Evolutionary conservation across 2,113 vertebrate species (phyloP), one percentile per base, ranked within the genome.

Genomic region (Spheniscus mendiculus): DNA sequence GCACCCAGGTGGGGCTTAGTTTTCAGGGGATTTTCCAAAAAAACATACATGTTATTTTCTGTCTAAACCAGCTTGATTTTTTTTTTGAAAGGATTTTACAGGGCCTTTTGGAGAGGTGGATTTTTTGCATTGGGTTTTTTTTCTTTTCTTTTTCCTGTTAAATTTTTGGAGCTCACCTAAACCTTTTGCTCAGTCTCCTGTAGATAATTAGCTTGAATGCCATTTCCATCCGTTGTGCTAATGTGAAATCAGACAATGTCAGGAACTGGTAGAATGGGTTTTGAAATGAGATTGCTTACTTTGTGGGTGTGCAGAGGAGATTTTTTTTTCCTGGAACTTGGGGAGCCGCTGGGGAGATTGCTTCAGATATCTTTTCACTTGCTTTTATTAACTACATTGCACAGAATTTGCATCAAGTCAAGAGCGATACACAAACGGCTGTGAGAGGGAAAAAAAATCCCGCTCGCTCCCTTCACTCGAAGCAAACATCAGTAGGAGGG

Each of bases 231-330:
- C 89, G 26, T 83, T 87, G 96, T 96, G 96, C 92, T 97, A 97
- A 97, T 97, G 92, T 78, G 79, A 95, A 97, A 97, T 93, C 87
- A 97, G 95, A 96, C 96, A 96, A 94, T 94, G 95, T 93, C 95
- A 96, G 82, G 89, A 96, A 91, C 84, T 93, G 87, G 74, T 91
- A 93, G 94, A 96, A 97, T 97, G 91, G 42, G n/a, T 87, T 96
- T 89, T 93, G 78, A 96, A 97, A 95, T 93, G 50, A 97, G 95
- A 93, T 89, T 95, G 70, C 89, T 93, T 93, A 93, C 63, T 97
- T 94, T 97, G 93, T 94, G 84, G 62, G 69, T 94, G 83, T 96
- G 81, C 87, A 93, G 49, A 73, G 38, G 56, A 67, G 58, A 63
- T 40, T 32, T 72, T 38, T 23, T 85, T 58, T 50, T 14, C 38